Evolutionary conservation across 2,797 vertebrate species (phyloP).

Genomic region (Trachops cirrhosus): DNA sequence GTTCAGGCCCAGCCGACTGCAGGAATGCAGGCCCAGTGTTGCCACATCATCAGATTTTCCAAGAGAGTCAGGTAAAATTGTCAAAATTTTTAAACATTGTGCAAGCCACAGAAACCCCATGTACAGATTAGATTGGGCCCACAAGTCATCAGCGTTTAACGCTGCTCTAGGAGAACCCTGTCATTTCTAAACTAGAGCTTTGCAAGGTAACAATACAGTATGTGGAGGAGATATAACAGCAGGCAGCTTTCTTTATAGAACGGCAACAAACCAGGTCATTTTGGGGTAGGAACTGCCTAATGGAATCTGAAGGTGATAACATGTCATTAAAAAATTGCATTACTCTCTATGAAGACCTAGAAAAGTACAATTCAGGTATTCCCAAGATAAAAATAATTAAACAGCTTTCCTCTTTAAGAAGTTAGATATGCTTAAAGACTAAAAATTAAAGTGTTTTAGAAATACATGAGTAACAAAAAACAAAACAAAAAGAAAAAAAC

Average conservation of each 20-base stretch:
- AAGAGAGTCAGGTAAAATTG: neutral
- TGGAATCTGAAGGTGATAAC: neutral
- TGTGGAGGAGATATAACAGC: rapidly evolving
- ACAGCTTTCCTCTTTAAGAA: neutral
- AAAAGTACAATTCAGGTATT: neutral
- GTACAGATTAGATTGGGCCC: neutral
- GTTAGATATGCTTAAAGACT: neutral
- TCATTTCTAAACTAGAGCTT: too few relatives aligned
- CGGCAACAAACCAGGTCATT: neutral
- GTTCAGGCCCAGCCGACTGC: neutral
- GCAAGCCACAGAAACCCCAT: neutral
- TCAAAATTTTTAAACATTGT: neutral
- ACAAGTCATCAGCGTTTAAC: neutral
- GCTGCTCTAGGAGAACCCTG: neutral
- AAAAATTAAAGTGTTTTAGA: slow-evolving; percentile 13
- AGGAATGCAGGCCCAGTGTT: neutral
- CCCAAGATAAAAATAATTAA: neutral
- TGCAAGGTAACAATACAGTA: neutral
- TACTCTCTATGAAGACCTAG: neutral
- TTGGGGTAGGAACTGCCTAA: too few relatives aligned
- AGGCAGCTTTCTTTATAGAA: neutral
- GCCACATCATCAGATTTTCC: neutral
- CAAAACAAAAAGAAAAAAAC: neutral
- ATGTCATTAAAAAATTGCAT: neutral
- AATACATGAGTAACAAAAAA: neutral